Evolutionary conservation across 2,888 invertebrate genomes (phyloP), one percentile per base, ranked within the genome.

Genomic region (Schrankia costaestrigalis): DNA sequence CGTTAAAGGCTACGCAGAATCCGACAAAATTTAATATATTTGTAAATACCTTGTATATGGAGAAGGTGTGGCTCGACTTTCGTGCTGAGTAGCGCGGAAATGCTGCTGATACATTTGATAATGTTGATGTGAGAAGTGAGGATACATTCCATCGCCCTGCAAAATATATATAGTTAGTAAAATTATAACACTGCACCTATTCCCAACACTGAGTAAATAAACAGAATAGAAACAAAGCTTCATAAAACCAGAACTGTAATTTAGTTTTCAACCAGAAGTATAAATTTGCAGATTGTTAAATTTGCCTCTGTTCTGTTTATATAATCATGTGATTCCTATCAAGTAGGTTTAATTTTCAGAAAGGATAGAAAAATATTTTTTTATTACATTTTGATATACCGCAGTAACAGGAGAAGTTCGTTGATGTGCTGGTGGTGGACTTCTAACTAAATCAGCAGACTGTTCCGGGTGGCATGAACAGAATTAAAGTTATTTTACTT

Each of bases 381-480:
- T 59, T 54, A 71, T 77, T 73, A 75, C 63, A 69, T 74, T 78
- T 43, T 65, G 62, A 55, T 76, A 88, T 91, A 92, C 92, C 92
- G 92, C 90, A 72, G 91, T 90, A 71, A 92, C 90, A 60, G 93
- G 93, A 69, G 92, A 92, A 72, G 90, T 90, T 78, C 93, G 94
- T 90, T 94, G 95, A 82, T 95, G 95, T 59, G 95, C 95, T 71
- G 95, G 95, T 69, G 95, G 95, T 67, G 94, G 95, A 79, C 94
- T 94, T 88, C 93, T 92, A 63, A 78, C 83, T 74, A 90, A 81
- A 62, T 90, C 90, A 50, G 89, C 89, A 45, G 89, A 91, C 93
- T 93, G 90, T 78, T 85, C 89, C 80, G 56, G 73, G 66, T 64
- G 70, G 84, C 84, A 74, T 80, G 70, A 71, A 81, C 72, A 80